Evolutionary conservation across 2,113 vertebrate genomes (phyloP).

Genomic region (Gymnogyps californianus): DNA sequence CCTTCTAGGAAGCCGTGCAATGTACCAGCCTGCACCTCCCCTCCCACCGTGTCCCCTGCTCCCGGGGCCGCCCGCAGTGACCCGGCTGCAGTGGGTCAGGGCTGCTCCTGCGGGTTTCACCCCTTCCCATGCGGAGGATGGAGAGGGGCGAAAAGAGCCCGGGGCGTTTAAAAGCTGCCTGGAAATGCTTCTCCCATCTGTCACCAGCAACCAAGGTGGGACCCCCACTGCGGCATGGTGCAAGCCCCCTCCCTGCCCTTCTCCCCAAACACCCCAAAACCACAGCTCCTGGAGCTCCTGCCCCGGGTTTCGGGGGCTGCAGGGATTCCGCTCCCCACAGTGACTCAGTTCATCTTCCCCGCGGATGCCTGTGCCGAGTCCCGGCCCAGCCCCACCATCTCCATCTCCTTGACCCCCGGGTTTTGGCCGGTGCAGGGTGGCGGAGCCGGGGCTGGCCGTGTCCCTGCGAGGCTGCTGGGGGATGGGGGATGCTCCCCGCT

Average conservation of each 20-base stretch:
- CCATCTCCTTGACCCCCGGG: not conserved
- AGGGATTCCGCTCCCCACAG: not conserved
- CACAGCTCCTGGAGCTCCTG: accelerated
- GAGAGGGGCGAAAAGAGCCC: not conserved
- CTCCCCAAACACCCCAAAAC: not conserved
- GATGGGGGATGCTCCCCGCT: not conserved
- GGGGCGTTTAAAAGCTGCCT: not conserved
- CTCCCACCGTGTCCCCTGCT: accelerated
- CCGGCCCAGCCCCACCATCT: accelerated
- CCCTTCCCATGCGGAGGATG: not conserved
- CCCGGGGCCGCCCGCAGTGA: accelerated
- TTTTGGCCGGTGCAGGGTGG: not conserved
- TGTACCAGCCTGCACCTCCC: not conserved
- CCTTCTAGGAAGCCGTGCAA: not conserved
- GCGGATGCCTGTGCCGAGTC: too few species aligned
- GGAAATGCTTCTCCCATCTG: not conserved
- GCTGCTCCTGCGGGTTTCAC: not conserved
- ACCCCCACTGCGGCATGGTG: not conserved
- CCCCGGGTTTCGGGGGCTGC: not conserved
- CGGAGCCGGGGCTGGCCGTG: accelerated
- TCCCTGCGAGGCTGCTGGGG: accelerated
- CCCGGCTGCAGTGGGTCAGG: not conserved
- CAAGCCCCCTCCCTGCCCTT: not conserved
- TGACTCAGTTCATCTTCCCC: not conserved
- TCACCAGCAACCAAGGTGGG: accelerated